phyloP scores from a whole-genome alignment of 1,140 invertebrate species.

The Akabosia matsudoensis region DNA sequence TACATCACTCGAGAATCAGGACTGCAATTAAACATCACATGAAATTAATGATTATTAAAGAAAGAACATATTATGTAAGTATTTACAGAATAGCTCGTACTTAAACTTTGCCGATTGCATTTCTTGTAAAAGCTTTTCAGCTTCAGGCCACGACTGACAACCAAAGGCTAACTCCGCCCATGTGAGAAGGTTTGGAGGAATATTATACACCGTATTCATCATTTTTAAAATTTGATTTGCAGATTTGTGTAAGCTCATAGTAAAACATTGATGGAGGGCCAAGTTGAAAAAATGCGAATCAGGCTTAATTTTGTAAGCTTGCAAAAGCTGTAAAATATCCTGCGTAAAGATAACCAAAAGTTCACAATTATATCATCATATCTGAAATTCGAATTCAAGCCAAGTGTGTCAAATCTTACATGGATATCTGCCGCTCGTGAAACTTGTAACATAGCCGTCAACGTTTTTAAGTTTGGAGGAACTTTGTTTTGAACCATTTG shows the following conservation, averaged over 20 bases:
- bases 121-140: constrained; percentile 61
- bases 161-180: constrained; percentile 79
- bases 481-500: constrained; percentile 66
- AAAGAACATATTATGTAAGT: no score
- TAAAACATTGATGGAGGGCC: constrained; percentile 73
- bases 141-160: constrained; percentile 62
- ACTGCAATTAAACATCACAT: no score
- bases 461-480: constrained; percentile 71
- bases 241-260: constrained; percentile 61
- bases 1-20: constrained; percentile 70
- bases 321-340: constrained; percentile 61
- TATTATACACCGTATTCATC: constrained; percentile 57
- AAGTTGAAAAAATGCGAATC: constrained; percentile 83
- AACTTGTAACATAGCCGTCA: constrained; percentile 69
- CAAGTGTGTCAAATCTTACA: not conserved
- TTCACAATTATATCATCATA: no score
- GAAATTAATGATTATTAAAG: no score
- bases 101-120: constrained; percentile 65
- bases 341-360: constrained; percentile 46
- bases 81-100: no score
- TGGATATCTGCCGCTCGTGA: constrained; percentile 55
- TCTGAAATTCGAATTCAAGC: no score
- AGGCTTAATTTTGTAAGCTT: constrained; percentile 58
- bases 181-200: constrained; percentile 72
- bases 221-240: constrained; percentile 65